These are phyloP conservation scores for Manduca sexta DNA, from an alignment of 1,140 invertebrate genomes.

Conservation along the genomic window DNA sequence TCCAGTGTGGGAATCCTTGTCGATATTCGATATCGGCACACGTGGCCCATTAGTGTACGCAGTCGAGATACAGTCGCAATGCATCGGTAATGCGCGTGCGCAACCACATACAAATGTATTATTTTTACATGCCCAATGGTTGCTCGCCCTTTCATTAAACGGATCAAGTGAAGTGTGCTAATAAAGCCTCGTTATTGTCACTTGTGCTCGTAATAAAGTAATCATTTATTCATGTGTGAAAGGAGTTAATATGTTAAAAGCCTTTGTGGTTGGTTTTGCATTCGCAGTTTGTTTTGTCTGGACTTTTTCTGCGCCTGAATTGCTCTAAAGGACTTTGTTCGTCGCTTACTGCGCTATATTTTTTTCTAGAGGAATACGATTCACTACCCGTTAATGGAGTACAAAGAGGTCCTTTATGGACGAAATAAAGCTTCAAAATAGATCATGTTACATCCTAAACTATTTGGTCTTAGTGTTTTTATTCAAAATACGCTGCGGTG, in stretches of 20 bases:
- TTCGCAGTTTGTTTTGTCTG: neutral
- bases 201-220: neutral
- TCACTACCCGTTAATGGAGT: no score
- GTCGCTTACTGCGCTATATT: no score
- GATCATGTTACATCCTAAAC: no score
- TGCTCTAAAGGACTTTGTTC: no score
- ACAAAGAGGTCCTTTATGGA: no score
- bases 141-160: neutral
- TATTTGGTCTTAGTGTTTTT: no score
- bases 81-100: slow-evolving; percentile 18
- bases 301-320: no score
- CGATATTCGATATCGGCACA: slow-evolving; percentile 21
- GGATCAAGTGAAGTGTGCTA: neutral
- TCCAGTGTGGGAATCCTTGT: slow-evolving; percentile 2
- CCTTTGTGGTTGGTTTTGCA: neutral
- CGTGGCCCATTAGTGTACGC: slow-evolving; percentile 32
- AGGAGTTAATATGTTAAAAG: neutral
- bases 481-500: no score
- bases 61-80: slow-evolving; percentile 14
- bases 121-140: slow-evolving; percentile 10
- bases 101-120: slow-evolving; percentile 18
- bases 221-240: neutral
- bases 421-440: no score
- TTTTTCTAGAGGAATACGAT: no score
- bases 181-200: neutral